Base-by-base conservation (phyloP, 2,888 invertebrate species). In the Clivina fossor region DNA sequence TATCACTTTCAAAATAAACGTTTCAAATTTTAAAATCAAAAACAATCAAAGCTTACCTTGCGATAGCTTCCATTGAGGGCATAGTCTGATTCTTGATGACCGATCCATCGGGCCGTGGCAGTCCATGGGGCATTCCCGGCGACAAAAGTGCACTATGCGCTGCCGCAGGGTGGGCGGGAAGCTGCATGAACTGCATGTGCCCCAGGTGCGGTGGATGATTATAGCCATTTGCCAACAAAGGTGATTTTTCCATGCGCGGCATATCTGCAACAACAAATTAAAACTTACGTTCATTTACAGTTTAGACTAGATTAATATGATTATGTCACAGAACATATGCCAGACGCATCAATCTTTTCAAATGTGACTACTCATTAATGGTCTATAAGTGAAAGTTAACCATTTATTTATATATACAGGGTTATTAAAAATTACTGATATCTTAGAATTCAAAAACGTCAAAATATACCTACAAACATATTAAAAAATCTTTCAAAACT, bases 111-210 rank as follows among this genome's bases (percentile, higher is more conserved):
- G 89, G 90, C 63, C 92, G 79, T 28, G 89, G 86, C 62, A 91
- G 80, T 46, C 86, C 90, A 70, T 92, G 92, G 8, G 92, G 89
- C 84, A 89, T 88, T 47, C 92, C 93, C 9, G 93, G 93, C 53
- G 92, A 92, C 79, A 93, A 84, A 63, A 92, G 84, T 57, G 93
- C 91, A 58, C 83, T 82, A 72, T 83, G 83, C 62, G 78, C 78
- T 40, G 81, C 82, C 58, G 81, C 78, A 50, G 85, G 83, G 48
- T 85, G 83, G 72, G 90, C 90, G 62, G 85, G 84, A 73, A 92
- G 84, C 74, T 92, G 92, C 91, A 93, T 92, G 78, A 93, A 92
- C 70, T 92, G 93, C 90, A 94, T 92, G 69, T 93, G 93, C 65
- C 92, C 83, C 74, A 91, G 87, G 58, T 90, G 90, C 56, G 93